Conservation (phyloP, 2,888 invertebrate genomes). For the Rutpela maculata region DNA sequence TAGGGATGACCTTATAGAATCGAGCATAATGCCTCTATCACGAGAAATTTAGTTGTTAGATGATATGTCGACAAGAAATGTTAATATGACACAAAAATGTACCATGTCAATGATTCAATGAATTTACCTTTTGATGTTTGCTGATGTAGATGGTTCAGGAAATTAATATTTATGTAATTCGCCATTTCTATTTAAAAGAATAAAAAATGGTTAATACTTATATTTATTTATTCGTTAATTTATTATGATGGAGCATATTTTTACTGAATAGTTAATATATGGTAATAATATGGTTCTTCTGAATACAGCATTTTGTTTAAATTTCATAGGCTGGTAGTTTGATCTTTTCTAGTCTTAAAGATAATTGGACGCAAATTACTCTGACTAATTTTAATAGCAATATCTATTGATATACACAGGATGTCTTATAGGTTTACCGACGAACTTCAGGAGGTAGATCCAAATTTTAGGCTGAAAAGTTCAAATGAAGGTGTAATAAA, state of each 20-base stretch:
- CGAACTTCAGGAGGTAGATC: no score
- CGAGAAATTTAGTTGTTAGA: background rate
- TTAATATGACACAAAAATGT: conserved; percentile 34
- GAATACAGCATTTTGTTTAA: no score
- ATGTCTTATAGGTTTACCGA: no score
- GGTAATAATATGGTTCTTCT: no score
- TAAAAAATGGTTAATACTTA: conserved; percentile 21
- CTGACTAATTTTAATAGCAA: no score
- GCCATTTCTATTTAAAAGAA: conserved; percentile 31
- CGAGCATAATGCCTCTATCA: background rate
- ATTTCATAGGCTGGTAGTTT: no score
- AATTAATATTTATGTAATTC: conserved; percentile 30
- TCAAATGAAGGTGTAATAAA: no score
- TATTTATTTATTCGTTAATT: background rate
- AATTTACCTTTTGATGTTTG: conserved; percentile 34
- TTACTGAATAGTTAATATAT: no score
- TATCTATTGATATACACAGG: no score
- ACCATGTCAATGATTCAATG: background rate
- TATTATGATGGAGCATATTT: background rate
- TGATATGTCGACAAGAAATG: conserved; percentile 15
- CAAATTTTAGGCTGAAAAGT: no score
- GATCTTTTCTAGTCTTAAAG: no score
- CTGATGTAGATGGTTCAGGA: conserved; percentile 30
- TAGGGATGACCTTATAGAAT: background rate
- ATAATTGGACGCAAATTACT: no score